These are phyloP conservation scores for Pachypeltis micranthus DNA, from an alignment of 1,140 invertebrate genomes.

Conservation along the genomic window DNA sequence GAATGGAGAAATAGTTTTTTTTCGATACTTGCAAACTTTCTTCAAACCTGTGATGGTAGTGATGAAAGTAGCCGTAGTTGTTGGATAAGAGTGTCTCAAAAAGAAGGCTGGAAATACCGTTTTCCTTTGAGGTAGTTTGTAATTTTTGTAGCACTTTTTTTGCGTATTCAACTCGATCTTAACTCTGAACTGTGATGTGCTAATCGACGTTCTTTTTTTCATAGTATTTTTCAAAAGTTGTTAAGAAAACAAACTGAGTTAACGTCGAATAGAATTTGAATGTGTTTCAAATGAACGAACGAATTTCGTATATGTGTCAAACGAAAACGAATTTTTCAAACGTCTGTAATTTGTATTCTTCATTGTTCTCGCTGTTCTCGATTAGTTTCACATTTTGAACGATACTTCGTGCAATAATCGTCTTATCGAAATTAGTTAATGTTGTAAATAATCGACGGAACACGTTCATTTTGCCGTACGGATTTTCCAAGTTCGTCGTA, in stretches of 20 bases:
- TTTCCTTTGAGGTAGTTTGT: background rate
- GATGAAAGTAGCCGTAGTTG: background rate
- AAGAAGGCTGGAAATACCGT: background rate
- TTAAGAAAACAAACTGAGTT: background rate
- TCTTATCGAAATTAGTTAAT: no score
- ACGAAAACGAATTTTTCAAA: background rate
- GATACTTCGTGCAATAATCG: background rate
- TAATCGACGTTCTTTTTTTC: background rate
- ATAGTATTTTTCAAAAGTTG: background rate
- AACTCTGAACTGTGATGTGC: background rate
- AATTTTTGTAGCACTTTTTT: background rate
- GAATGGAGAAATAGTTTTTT: background rate
- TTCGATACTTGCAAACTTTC: background rate
- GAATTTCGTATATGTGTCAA: background rate
- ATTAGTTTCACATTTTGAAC: background rate
- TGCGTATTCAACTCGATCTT: background rate
- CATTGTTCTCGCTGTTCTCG: background rate
- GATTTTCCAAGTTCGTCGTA: no score
- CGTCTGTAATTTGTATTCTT: background rate
- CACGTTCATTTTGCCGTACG: no score
- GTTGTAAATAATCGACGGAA: no score
- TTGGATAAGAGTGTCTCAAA: background rate
- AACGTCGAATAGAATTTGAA: no score
- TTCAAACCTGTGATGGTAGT: background rate
- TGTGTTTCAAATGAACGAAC: no score